Conservation (phyloP, 2,113 vertebrate genomes). For the Etheostoma cragini region DNA sequence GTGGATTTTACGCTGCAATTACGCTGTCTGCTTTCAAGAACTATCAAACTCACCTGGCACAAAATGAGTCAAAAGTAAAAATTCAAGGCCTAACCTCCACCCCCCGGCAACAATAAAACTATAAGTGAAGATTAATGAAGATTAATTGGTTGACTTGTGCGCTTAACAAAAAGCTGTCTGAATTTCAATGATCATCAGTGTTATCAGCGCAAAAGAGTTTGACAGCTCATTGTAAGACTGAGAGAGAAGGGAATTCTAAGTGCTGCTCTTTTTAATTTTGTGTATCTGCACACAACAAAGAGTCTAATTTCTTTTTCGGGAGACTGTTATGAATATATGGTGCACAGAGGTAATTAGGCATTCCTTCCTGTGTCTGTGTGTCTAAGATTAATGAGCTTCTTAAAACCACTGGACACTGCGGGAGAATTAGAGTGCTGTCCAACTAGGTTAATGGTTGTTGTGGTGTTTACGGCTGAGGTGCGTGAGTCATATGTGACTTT, state of each 20-base stretch:
- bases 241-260: neutral
- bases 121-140: slow-evolving; percentile 8
- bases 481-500: no score
- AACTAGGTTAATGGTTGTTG: no score
- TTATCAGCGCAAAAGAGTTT: slow-evolving; percentile 12
- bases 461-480: no score
- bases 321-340: slow-evolving; percentile 34
- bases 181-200: slow-evolving; percentile 9
- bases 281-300: slow-evolving; percentile 6
- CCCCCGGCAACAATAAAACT: slow-evolving; percentile 18
- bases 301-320: slow-evolving; percentile 21
- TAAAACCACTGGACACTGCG: slow-evolving; percentile 28
- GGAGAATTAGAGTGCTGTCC: slow-evolving; percentile 7
- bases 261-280: neutral
- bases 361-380: slow-evolving; percentile 24
- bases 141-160: slow-evolving; percentile 9
- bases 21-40: slow-evolving; percentile 48
- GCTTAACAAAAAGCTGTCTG: neutral
- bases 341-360: slow-evolving; percentile 43
- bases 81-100: neutral
- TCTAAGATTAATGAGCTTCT: slow-evolving; percentile 26
- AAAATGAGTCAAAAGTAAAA: slow-evolving; percentile 13
- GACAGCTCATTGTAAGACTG: slow-evolving; percentile 1
- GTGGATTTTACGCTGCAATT: slow-evolving; percentile 38
- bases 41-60: slow-evolving; percentile 33